Evolutionary conservation across 2,888 invertebrate species (phyloP).

Genomic region (Graphium colonna): DNA sequence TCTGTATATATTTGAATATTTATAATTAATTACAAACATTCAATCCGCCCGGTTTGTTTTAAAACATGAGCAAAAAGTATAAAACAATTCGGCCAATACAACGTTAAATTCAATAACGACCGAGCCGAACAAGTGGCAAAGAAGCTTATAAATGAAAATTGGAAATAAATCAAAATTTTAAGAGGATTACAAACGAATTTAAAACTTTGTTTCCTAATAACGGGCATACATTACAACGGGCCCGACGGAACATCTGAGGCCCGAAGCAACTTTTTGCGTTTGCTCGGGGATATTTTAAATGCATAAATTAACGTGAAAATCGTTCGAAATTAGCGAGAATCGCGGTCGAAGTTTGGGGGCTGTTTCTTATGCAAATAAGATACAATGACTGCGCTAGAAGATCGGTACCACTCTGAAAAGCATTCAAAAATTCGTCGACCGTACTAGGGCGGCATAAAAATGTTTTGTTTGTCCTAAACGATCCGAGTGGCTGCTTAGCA

Average conservation of each 20-base stretch:
- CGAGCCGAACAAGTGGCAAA: slow-evolving; percentile 14
- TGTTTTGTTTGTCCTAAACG: slow-evolving; percentile 78
- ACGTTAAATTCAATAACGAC: background rate
- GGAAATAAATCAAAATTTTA: slow-evolving; percentile 39
- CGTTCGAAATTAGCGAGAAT: slow-evolving; percentile 28
- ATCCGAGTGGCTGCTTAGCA: slow-evolving; percentile 72
- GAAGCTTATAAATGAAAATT: slow-evolving; percentile 21
- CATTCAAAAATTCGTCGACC: slow-evolving; percentile 27
- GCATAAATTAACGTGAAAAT: slow-evolving; percentile 36
- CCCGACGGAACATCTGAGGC: slow-evolving; percentile 59
- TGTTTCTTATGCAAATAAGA: slow-evolving; percentile 54
- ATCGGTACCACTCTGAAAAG: slow-evolving; percentile 28
- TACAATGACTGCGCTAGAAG: slow-evolving; percentile 45
- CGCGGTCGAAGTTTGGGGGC: slow-evolving; percentile 33
- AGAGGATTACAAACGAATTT: slow-evolving; percentile 65
- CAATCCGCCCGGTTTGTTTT: background rate
- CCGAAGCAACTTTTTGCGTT: slow-evolving; percentile 49
- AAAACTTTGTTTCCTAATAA: slow-evolving; percentile 71
- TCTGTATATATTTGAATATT: too few species aligned
- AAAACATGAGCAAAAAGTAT: background rate
- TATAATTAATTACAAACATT: background rate
- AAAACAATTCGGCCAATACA: slow-evolving; percentile 4
- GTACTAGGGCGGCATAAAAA: slow-evolving; percentile 60
- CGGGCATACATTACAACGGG: slow-evolving; percentile 61
- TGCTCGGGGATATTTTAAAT: slow-evolving; percentile 42